These are phyloP conservation scores for Myathropa florea DNA, from an alignment of 2,888 invertebrate genomes.

Conservation along the genomic window DNA sequence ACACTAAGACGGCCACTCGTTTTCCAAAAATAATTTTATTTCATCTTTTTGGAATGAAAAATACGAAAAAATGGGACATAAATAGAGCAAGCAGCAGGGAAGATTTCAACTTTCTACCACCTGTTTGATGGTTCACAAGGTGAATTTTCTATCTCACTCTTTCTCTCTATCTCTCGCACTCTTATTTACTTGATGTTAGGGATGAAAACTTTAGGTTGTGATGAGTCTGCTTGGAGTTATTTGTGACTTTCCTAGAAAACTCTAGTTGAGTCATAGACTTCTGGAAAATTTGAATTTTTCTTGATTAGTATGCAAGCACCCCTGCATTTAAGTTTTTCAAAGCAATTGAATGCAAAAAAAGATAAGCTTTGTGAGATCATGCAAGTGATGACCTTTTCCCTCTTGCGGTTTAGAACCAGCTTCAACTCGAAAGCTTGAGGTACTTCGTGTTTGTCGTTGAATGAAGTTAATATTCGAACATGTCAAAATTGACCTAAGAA, in stretches of 20 bases:
- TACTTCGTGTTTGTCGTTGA: too few species aligned
- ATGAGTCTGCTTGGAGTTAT: neutral
- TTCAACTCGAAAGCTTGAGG: too few species aligned
- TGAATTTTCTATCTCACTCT: neutral
- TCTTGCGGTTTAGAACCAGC: too few species aligned
- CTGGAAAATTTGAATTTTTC: neutral
- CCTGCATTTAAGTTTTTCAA: neutral
- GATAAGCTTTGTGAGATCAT: too few species aligned
- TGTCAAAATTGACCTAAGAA: too few species aligned
- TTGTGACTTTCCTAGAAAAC: neutral
- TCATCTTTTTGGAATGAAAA: neutral
- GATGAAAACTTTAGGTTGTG: neutral
- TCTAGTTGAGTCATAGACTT: constrained; percentile 9
- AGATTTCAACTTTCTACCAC: constrained; percentile 13
- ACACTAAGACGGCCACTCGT: neutral
- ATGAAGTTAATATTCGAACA: too few species aligned
- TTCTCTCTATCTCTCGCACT: neutral
- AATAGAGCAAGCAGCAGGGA: neutral
- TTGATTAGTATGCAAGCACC: neutral
- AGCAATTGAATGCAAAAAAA: too few species aligned
- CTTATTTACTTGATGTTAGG: too few species aligned
- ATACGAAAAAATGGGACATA: constrained; percentile 32
- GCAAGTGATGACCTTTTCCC: too few species aligned
- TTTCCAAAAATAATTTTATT: constrained; percentile 41
- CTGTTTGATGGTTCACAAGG: constrained; percentile 36